Evolutionary conservation across 2,113 vertebrate species (phyloP), one percentile per base, ranked within the genome.

Genomic region (Callopanchax toddi): DNA sequence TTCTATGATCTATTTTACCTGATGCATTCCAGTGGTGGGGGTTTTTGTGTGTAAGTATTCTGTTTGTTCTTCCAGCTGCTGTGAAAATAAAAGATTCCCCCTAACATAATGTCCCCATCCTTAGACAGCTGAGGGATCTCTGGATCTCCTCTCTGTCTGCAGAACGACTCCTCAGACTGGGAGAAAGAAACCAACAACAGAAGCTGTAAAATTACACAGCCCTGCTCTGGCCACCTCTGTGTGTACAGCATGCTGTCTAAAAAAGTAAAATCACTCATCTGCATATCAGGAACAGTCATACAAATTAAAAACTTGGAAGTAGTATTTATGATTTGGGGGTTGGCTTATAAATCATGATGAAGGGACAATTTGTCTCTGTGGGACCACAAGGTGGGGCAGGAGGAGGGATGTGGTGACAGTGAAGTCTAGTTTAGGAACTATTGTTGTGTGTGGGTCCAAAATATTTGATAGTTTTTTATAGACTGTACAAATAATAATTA

Each of bases 51-150:
- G 51, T 78, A 91, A 53, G 50, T 59, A 0, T 80, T 60, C 4
- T 67, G 13, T 52, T 49, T 50, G 20, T 77, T 43, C 45, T 67
- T 80, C 82, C 81, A 89, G 40, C 73, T 89, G 39, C 74, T 85
- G 59, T 92, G 7, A 16, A 92, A 88, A 67, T 87, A 83, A 16
- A 91, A 87, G 11, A 90, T 83, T 9, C 81, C 90, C 44, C 90
- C 89, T 10, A 92, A 48, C 7, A 85, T 18, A 1, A 91, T 85
- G 60, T 89, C 78, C 6, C 89, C 90, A n/a, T 86, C 60, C 34
- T 86, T 81, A n/a, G 11, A 78, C 12, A 92, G 37, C 22, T 84
- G 76, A 3, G 88, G 84, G 2, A 51, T 60, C 51, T 89, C 84
- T 11, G 71, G 51, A 26, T 81, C 81, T 40, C 86, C 90, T 52